Conservation (phyloP, 1,140 invertebrate species). For the Euwallacea similis region DNA sequence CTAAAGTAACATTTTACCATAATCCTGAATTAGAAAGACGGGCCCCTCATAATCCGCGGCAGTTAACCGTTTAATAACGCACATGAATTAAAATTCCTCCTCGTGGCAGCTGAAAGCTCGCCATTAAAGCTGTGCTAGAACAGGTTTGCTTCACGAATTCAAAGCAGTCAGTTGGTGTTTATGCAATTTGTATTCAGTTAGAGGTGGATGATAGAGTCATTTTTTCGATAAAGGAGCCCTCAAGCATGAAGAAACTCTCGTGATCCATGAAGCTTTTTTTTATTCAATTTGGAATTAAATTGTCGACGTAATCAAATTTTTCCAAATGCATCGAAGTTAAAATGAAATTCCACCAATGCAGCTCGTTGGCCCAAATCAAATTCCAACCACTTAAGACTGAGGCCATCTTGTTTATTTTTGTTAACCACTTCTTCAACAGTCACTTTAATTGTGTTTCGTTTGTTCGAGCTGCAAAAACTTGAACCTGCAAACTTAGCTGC, state of each 20-base stretch:
- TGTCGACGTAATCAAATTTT: no score
- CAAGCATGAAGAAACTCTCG: no score
- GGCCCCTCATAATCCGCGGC: constrained; percentile 11
- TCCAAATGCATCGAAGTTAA: no score
- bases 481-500: not conserved
- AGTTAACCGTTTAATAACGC: constrained; percentile 20
- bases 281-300: no score
- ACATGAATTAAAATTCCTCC: constrained; percentile 25
- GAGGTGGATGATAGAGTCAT: no score
- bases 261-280: no score
- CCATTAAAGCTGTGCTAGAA: constrained; percentile 15
- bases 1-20: no score
- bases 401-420: not conserved
- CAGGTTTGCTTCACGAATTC: constrained; percentile 8
- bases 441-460: not conserved
- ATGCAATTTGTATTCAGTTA: no score
- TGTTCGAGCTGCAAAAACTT: not conserved
- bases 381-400: not conserved
- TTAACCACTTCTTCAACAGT: not conserved
- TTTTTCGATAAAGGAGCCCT: no score
- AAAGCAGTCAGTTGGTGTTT: not conserved
- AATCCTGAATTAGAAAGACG: not conserved
- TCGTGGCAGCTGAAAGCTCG: constrained; percentile 9
- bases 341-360: not conserved
- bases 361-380: not conserved